Evolutionary conservation across 2,113 vertebrate genomes (phyloP), one percentile per base, ranked within the genome.

Genomic region (Pangasianodon hypophthalmus): DNA sequence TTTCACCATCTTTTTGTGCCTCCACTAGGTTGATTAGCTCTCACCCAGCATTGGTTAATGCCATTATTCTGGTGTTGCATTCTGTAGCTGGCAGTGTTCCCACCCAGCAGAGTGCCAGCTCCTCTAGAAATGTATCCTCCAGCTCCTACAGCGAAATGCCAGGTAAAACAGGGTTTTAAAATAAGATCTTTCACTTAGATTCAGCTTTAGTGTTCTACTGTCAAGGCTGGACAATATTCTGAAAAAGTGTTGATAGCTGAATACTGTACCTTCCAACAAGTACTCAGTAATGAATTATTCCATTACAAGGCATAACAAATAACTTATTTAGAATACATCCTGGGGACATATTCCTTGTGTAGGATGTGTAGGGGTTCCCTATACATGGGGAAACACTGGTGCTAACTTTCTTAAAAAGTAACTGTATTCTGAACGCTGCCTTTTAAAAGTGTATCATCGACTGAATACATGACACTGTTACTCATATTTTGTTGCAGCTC

Each of bases 61-160:
- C 97, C 91, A 97, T 98, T 4, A 93, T 97, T 56, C 92, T 98
- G 80, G 97, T 97, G 60, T 94, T 97, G 80, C 97, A 97, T 92
- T 97, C 97, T 0, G 97, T 97, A 92, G 96, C 96, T 10, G 96
- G 97, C 81, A 96, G 96, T 88, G 95, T 96, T 6, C 95, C 97
- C 0, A 90, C 96, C 46, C 97, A 96, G 0, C 94, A 95, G 44
- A 93, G 96, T 0, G 95, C 96, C 85, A 91, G 93, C 0, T 96
- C 97, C 60, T 96, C 97, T 0, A 94, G 96, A 6, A 96, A 93
- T 90, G 91, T 96, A 89, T 94, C 97, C 58, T 94, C 97, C 9
- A 94, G 95, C 89, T 96, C 96, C 0, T 97, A 97, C 92, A 91
- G 96, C 0, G 97, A 97, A 88, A 96, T 97, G 96, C 97, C 97